These are phyloP conservation scores for Cremastinae sp. DNA, from an alignment of 2,888 invertebrate species.

Conservation along the genomic window DNA sequence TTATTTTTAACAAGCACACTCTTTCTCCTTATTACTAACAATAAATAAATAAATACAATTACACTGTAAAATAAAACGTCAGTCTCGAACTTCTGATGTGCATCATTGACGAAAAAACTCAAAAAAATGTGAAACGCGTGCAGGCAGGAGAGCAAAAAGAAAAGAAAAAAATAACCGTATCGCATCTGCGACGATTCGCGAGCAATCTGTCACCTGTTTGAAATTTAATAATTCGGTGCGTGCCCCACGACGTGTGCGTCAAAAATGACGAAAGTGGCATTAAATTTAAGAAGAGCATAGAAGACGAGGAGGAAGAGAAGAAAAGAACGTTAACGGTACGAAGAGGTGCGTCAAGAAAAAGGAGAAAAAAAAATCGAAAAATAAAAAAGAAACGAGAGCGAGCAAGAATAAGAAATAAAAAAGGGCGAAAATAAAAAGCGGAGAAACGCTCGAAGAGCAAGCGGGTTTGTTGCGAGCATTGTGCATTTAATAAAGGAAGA, in stretches of 20 bases:
- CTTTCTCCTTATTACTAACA: not conserved
- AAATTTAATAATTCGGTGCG: constrained; percentile 76
- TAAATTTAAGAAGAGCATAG: not conserved
- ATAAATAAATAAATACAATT: not conserved
- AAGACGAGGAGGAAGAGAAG: constrained; percentile 25
- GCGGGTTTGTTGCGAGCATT: constrained; percentile 25
- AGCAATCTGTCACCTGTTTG: constrained; percentile 78
- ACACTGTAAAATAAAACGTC: not conserved
- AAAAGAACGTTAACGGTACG: constrained; percentile 30
- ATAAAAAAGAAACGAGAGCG: constrained; percentile 10
- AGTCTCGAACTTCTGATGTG: too few relatives aligned
- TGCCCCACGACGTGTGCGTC: constrained; percentile 30
- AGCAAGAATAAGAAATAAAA: not conserved
- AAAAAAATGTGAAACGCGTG: not conserved
- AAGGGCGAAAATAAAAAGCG: too few relatives aligned
- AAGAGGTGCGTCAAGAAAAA: constrained; percentile 2
- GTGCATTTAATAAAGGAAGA: constrained; percentile 18
- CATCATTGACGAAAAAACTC: not conserved
- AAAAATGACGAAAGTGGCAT: constrained; percentile 23
- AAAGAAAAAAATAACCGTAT: constrained; percentile 59
- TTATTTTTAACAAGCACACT: too few relatives aligned
- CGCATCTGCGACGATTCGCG: constrained; percentile 68
- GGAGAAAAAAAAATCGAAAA: constrained; percentile 15
- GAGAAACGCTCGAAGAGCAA: not conserved
- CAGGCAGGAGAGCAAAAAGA: constrained; percentile 19